Percentiles rank a stretch among this genome's conserved stretches.
Conservation (phyloP, 2,888 invertebrate species). For the Amphimallon solstitiale region DNA sequence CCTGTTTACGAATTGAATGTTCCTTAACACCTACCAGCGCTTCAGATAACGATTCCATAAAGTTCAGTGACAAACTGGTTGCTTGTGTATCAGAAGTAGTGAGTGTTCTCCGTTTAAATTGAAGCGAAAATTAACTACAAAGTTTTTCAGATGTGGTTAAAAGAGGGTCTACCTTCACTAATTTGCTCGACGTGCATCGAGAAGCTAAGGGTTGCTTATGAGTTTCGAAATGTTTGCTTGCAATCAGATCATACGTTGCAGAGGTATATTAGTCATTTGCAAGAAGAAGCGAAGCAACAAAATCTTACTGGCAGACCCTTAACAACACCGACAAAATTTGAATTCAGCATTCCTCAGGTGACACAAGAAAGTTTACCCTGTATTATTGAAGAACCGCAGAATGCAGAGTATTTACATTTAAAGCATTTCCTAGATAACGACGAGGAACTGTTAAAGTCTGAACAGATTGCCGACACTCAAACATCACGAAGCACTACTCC, state of each 20-base stretch:
- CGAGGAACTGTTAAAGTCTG: conserved; percentile 53
- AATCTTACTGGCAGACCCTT: conserved; percentile 45
- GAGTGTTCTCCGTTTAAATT: conserved; percentile 44
- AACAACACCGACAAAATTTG: conserved; percentile 54
- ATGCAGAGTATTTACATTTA: conserved; percentile 57
- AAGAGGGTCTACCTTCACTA: conserved; percentile 56
- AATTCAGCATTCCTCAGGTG: conserved; percentile 49
- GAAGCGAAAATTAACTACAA: neutral
- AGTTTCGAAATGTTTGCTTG: conserved; percentile 57
- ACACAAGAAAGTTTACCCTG: conserved; percentile 48
- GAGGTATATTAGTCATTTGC: conserved; percentile 52
- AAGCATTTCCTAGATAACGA: conserved; percentile 60
- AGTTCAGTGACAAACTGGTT: conserved; percentile 57
- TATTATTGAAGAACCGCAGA: conserved; percentile 54
- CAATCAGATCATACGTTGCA: conserved; percentile 57
- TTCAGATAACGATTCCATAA: conserved; percentile 57
- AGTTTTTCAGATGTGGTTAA: conserved; percentile 55
- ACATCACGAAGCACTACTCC: conserved; percentile 52
- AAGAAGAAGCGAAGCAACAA: conserved; percentile 47
- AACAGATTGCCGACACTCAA: conserved; percentile 47
- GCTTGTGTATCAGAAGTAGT: conserved; percentile 60
- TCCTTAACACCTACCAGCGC: conserved; percentile 56
- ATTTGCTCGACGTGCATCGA: conserved; percentile 59
- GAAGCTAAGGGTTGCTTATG: conserved; percentile 56
- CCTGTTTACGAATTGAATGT: conserved; percentile 59